phyloP scores from a whole-genome alignment of 2,797 vertebrate genomes.

The Lagorchestes hirsutus region DNA sequence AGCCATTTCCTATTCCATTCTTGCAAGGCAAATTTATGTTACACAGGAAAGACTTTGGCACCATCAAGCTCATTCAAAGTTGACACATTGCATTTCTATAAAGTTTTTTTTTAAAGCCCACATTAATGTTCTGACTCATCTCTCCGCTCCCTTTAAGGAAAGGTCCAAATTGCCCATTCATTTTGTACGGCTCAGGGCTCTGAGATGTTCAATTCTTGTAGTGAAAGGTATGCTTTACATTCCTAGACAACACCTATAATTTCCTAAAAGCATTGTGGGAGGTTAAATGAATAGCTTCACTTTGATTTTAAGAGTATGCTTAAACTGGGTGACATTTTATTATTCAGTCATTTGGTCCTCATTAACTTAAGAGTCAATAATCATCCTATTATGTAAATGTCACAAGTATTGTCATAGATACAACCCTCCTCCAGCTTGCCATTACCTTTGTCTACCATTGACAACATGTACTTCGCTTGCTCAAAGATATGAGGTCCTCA shows the following conservation, averaged over 20 bases:
- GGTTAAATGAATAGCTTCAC: background rate
- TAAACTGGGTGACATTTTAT: conserved; percentile 1
- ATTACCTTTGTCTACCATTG: background rate
- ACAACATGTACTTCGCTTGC: background rate
- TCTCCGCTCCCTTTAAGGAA: conserved; percentile 11
- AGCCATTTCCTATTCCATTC: background rate
- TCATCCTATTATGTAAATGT: conserved; percentile 8
- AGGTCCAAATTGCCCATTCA: background rate
- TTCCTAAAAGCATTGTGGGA: conserved; percentile 12
- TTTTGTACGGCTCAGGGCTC: background rate
- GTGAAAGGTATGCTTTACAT: background rate
- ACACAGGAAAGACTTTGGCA: background rate
- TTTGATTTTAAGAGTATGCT: background rate
- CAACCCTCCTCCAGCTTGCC: background rate
- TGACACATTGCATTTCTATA: background rate
- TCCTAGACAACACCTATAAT: background rate
- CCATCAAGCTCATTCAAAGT: background rate
- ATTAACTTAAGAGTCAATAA: background rate
- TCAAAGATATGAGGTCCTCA: background rate
- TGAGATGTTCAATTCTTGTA: background rate
- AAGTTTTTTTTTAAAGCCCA: background rate
- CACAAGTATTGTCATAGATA: background rate
- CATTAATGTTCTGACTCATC: background rate
- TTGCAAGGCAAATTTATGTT: background rate
- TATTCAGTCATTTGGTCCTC: background rate